Base-by-base conservation (phyloP, 2,113 vertebrate genomes). In the Hepsetus odoe region DNA sequence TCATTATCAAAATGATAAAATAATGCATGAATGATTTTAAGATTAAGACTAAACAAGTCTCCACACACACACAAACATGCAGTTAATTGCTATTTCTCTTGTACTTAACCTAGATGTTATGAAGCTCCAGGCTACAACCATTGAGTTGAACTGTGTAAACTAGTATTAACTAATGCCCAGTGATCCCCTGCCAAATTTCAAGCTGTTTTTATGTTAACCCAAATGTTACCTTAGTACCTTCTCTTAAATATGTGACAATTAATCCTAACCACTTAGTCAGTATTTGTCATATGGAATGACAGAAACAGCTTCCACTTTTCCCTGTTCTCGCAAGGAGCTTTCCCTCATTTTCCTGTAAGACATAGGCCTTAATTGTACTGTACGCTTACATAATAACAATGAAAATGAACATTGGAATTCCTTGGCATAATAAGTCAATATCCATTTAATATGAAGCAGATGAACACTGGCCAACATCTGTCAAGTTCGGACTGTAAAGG, bases 401-500 rank as follows among this genome's bases (percentile, higher is more conserved):
- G 46, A 53, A 74, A 83, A 72, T 72, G 44, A 76, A 22, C 72
- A 61, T 80, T 66, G 40, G 20, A 46, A 70, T 70, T 65, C 32
- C 74, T 81, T 80, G 24, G 69, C 70, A 77, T 81, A 79, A 76
- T 79, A 66, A 78, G 71, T 82, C 81, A 83, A 76, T 80, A 79
- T 83, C 78, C 74, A 83, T 72, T 85, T 73, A 68, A 81, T 75
- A 62, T 67, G 59, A 84, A 82, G 82, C 84, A 85, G 77, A 84
- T 76, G 79, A 86, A 85, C 56, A 74, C 79, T 83, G 66, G 73
- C 77, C 32, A 38, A 79, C 87, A 87, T 91, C 86, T 89, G 86
- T 88, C 85, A 79, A 83, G 78, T 72, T 80, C 53, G 56, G 76
- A 68, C 80, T 80, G 79, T 71, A 74, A 80, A 56, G 72, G 80